Evolutionary conservation across 2,888 invertebrate species (phyloP).

Genomic region (Drosophila mulleri): DNA sequence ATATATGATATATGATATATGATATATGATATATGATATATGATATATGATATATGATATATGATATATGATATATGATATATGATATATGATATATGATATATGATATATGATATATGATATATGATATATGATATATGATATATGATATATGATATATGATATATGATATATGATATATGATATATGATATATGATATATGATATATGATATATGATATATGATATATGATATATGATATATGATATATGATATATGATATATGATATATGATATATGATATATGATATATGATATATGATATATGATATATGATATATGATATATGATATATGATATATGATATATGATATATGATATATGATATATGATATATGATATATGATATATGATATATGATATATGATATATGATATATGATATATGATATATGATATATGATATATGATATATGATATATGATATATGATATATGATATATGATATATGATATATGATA

Average conservation of each 20-base stretch:
- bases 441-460: no score
- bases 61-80: neutral
- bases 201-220: neutral
- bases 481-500: no score
- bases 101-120: neutral
- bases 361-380: neutral
- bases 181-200: neutral
- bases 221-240: neutral
- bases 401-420: no score
- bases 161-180: neutral
- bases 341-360: neutral
- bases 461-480: no score
- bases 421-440: no score
- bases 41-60: constrained; percentile 2
- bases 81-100: constrained; percentile 1
- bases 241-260: neutral
- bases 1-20: constrained; percentile 1
- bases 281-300: neutral
- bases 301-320: neutral
- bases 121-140: neutral
- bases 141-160: neutral
- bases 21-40: neutral
- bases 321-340: neutral
- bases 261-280: neutral
- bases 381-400: no score